These are phyloP conservation scores for Drosophila orena DNA, from an alignment of 1,140 invertebrate genomes.

Conservation along the genomic window DNA sequence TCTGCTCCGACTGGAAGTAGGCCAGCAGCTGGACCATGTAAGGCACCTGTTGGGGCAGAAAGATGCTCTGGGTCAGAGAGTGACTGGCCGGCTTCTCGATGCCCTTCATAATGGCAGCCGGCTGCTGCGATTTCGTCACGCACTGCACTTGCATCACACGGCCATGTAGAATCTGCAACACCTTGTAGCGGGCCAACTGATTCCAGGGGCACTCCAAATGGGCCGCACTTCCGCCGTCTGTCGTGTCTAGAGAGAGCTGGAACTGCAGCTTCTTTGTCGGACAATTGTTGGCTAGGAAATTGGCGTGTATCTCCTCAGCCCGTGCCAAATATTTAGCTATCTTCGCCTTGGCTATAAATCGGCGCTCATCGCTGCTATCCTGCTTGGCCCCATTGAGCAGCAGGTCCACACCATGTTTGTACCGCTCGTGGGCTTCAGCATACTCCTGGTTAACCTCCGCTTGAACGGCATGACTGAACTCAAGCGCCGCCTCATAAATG, in stretches of 20 bases:
- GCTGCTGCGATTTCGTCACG: constrained; percentile 80
- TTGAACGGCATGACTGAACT: constrained; percentile 82
- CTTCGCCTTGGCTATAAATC: constrained; percentile 83
- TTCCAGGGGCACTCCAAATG: constrained; percentile 79
- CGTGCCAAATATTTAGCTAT: constrained; percentile 82
- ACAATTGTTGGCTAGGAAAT: constrained; percentile 47
- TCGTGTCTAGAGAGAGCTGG: constrained; percentile 73
- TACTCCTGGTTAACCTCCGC: constrained; percentile 84
- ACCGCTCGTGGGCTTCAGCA: constrained; percentile 84
- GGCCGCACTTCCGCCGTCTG: constrained; percentile 36
- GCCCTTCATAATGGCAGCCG: constrained; percentile 85
- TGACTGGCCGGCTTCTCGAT: constrained; percentile 85
- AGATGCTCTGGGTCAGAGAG: constrained; percentile 81
- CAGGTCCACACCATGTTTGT: constrained; percentile 85
- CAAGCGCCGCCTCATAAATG: constrained; percentile 82
- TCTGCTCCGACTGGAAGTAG: constrained; percentile 85
- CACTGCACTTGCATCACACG: constrained; percentile 85
- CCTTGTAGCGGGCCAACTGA: constrained; percentile 86
- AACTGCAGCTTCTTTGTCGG: constrained; percentile 56
- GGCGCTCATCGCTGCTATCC: constrained; percentile 75
- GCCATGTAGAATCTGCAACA: constrained; percentile 82
- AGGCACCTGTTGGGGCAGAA: constrained; percentile 85
- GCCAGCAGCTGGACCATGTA: constrained; percentile 85
- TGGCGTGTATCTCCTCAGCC: constrained; percentile 85
- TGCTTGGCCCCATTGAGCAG: constrained; percentile 84